These are phyloP conservation scores for Calliopsis andreniformis DNA, from an alignment of 1,140 invertebrate genomes.

Conservation along the genomic window DNA sequence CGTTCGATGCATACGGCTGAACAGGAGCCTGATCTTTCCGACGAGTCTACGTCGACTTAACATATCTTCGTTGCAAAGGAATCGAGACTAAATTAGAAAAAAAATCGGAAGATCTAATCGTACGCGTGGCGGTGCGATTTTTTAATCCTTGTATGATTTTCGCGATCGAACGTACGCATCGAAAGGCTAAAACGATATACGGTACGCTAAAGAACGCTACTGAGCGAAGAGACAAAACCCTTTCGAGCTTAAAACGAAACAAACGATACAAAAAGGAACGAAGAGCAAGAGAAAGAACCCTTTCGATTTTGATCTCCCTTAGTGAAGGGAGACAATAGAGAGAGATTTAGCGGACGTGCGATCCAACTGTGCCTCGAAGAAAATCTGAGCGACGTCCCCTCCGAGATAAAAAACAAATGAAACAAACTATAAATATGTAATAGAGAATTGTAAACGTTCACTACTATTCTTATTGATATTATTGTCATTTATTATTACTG, in stretches of 20 bases:
- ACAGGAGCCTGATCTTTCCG: not conserved
- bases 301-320: constrained; percentile 1
- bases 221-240: constrained; percentile 5
- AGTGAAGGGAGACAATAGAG: not conserved
- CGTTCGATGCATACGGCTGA: not conserved
- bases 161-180: constrained; percentile 6
- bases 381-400: constrained; percentile 59
- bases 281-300: not conserved
- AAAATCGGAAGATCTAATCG: not conserved
- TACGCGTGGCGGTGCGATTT: constrained; percentile 11
- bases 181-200: not conserved
- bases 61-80: constrained; percentile 30
- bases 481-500: constrained; percentile 64
- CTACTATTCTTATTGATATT: constrained; percentile 68
- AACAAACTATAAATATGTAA: constrained; percentile 39
- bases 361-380: constrained; percentile 52
- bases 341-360: constrained; percentile 30
- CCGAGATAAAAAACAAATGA: constrained; percentile 9
- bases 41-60: constrained; percentile 1
- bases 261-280: not conserved
- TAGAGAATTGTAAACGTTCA: constrained; percentile 58
- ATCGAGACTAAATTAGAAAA: not conserved
- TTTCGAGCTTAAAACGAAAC: constrained; percentile 38
- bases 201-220: not conserved
- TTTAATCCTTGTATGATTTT: constrained; percentile 16